Conservation (phyloP, 1,140 invertebrate genomes). For the Orchestia grillus region DNA sequence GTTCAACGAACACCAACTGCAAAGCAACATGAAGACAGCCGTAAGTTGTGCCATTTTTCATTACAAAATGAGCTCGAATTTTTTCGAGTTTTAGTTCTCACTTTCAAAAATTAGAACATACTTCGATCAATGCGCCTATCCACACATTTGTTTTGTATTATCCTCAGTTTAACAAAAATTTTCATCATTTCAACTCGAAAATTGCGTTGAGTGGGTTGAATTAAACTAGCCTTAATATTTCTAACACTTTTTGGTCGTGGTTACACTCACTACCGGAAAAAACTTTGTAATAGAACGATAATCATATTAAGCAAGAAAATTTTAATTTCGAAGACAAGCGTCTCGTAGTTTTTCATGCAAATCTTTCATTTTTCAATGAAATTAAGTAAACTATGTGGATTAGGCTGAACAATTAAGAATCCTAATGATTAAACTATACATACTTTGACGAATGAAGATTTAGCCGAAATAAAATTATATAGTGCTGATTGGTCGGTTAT, state of each 20-base stretch:
- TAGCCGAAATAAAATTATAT: too few species aligned
- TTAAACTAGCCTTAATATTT: background rate
- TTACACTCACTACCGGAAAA: background rate
- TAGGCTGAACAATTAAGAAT: background rate
- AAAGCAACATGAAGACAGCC: constrained; percentile 50
- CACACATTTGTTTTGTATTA: background rate
- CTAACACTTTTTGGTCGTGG: too few species aligned
- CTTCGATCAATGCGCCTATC: background rate
- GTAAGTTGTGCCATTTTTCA: background rate
- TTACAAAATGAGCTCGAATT: background rate
- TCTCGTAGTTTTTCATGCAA: too few species aligned
- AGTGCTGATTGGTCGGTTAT: too few species aligned
- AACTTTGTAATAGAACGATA: background rate
- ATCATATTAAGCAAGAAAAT: background rate
- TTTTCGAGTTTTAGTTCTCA: background rate
- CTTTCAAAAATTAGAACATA: background rate
- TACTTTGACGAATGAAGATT: background rate
- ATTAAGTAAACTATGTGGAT: background rate
- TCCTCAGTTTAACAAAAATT: background rate
- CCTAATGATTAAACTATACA: background rate
- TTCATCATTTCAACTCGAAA: background rate
- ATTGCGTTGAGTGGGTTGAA: background rate
- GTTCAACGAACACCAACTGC: constrained; percentile 1
- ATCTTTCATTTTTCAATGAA: background rate
- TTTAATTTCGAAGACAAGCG: background rate